phyloP scores from a whole-genome alignment of 2,888 invertebrate genomes.

The Phorcus lineatus region DNA sequence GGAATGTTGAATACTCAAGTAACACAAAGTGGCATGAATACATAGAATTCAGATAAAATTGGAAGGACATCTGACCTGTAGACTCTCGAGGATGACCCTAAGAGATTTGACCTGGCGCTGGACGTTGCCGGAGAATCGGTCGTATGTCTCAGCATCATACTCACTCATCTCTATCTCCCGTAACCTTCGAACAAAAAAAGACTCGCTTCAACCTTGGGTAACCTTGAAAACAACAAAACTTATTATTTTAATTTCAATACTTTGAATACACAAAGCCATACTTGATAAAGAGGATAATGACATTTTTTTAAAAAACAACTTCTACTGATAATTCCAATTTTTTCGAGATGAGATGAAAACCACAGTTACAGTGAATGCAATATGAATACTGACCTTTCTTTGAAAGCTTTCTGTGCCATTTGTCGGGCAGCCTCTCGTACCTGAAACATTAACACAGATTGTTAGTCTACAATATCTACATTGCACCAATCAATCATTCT shows the following conservation, averaged over 20 bases:
- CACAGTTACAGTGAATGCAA: no score
- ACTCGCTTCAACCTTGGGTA: no score
- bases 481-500: no score
- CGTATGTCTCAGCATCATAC: conserved; percentile 91
- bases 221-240: no score
- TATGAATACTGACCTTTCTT: conserved; percentile 80
- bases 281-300: no score
- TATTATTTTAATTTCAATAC: no score
- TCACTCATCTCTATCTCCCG: conserved; percentile 96
- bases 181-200: conserved; percentile 77
- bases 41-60: not conserved
- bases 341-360: no score
- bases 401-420: conserved; percentile 93
- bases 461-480: no score
- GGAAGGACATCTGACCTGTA: conserved; percentile 79
- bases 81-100: conserved; percentile 87
- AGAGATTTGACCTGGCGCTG: conserved; percentile 88
- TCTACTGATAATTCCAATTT: no score
- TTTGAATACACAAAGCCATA: no score
- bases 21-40: not conserved
- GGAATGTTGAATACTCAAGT: not conserved
- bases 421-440: conserved; percentile 91
- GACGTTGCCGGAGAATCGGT: conserved; percentile 84
- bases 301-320: no score
- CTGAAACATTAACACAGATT: conserved; percentile 75